Conservation (phyloP, 2,797 vertebrate genomes). For the Alcedo atthis region DNA sequence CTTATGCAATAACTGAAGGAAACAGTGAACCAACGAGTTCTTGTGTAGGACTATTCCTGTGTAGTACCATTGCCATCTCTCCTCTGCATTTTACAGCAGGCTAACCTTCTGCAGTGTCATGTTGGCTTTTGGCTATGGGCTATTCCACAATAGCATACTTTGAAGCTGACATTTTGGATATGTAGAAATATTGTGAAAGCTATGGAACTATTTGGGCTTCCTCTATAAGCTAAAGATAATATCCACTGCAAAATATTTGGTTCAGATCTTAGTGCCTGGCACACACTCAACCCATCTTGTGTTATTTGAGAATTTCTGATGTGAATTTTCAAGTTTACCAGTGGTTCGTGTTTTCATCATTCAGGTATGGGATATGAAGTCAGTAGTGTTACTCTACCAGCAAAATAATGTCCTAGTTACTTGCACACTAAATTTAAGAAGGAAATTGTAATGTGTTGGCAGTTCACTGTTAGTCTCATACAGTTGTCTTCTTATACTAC, state of each 20-base stretch:
- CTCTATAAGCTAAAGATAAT: not conserved
- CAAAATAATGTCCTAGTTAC: not conserved
- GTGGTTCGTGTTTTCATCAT: not conserved
- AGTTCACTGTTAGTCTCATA: not conserved
- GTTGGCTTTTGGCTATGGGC: not conserved
- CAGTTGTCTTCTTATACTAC: not conserved
- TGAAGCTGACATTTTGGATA: not conserved
- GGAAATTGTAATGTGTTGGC: not conserved
- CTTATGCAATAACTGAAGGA: not conserved
- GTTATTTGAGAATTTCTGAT: not conserved
- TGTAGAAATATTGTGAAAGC: not conserved
- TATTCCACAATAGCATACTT: not conserved
- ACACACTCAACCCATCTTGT: not conserved
- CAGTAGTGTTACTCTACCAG: not conserved
- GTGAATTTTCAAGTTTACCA: not conserved
- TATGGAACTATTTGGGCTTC: not conserved
- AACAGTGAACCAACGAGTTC: not conserved
- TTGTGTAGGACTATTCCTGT: not conserved
- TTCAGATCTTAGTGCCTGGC: not conserved
- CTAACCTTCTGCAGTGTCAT: not conserved
- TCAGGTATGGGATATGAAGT: not conserved
- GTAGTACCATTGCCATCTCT: not conserved
- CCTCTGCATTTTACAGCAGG: not conserved
- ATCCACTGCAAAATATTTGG: not conserved
- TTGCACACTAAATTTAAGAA: not conserved